A percentile compares a stretch with the other conserved stretches of the same genome.
These are phyloP conservation scores for Palythoa grandis DNA, from an alignment of 92 coral and sea anemone genomes.

Conservation along the genomic window DNA sequence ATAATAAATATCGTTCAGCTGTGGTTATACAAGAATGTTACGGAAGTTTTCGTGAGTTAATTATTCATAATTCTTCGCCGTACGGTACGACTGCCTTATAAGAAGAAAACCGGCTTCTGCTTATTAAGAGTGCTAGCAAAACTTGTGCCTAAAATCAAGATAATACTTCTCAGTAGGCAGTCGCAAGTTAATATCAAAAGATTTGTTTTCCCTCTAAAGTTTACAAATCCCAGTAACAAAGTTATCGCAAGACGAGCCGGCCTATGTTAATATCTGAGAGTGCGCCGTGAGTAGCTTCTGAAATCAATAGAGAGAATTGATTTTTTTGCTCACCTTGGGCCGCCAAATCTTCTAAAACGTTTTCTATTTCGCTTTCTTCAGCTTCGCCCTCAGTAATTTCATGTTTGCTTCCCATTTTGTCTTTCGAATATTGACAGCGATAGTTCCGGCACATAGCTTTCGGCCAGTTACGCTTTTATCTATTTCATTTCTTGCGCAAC, in stretches of 20 bases:
- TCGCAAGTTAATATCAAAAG: neutral
- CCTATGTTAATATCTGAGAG: neutral
- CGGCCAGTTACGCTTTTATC: neutral
- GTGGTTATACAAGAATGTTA: neutral
- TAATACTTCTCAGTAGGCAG: neutral
- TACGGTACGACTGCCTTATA: neutral
- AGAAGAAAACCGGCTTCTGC: neutral
- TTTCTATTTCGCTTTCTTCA: slow-evolving; percentile 24
- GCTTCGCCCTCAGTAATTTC: slow-evolving; percentile 10
- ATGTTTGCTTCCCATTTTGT: slow-evolving; percentile 5
- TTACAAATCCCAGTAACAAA: neutral
- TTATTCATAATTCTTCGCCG: neutral
- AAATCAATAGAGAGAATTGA: neutral
- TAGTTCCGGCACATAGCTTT: slow-evolving; percentile 27
- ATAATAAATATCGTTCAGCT: neutral
- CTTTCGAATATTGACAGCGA: neutral
- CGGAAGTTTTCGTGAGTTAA: neutral
- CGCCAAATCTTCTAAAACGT: slow-evolving; percentile 21
- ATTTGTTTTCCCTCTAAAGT: neutral
- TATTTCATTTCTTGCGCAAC: slow-evolving; percentile 20
- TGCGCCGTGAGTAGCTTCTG: neutral
- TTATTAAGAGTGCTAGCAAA: neutral
- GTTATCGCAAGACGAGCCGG: neutral
- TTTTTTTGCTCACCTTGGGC: slow-evolving; percentile 27
- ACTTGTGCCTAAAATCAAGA: neutral